Percentiles rank a stretch among this genome's conserved stretches.
phyloP scores from a whole-genome alignment of 2,797 vertebrate genomes.

The Poeciliopsis presidionis region DNA sequence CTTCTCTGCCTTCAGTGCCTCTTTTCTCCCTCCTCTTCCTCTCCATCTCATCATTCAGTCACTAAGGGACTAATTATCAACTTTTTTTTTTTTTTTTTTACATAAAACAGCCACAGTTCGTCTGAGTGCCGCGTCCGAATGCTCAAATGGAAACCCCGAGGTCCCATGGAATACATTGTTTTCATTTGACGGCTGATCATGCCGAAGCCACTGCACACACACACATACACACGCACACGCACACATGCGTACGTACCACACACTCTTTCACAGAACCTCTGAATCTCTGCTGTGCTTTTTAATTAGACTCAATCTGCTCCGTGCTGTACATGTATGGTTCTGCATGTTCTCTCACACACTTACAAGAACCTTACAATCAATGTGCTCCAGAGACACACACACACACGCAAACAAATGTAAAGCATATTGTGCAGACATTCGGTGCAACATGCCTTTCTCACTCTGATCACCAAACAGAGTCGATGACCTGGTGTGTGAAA shows the following conservation, averaged over 20 bases:
- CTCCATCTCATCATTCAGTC: constrained; percentile 88
- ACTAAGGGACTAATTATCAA: constrained; percentile 99
- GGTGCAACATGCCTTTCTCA: constrained; percentile 33
- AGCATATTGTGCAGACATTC: constrained; percentile 33
- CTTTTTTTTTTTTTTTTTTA: constrained; percentile 78
- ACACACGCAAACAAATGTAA: constrained; percentile 25
- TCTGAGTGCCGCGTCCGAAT: constrained; percentile 82
- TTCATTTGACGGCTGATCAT: constrained; percentile 85
- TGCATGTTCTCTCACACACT: constrained; percentile 46
- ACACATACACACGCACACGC: constrained; percentile 18
- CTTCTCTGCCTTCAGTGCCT: constrained; percentile 53
- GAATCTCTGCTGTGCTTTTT: constrained; percentile 75
- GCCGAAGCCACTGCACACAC: constrained; percentile 63
- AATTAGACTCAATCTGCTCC: constrained; percentile 77
- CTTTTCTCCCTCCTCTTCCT: constrained; percentile 12
- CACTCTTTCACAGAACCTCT: constrained; percentile 54
- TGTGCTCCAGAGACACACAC: constrained; percentile 58
- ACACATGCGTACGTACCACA: constrained; percentile 26
- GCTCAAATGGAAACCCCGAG: constrained; percentile 92
- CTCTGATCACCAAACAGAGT: constrained; percentile 41
- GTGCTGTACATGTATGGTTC: constrained; percentile 33
- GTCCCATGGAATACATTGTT: constrained; percentile 93
- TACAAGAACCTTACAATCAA: constrained; percentile 58
- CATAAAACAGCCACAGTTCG: constrained; percentile 88
- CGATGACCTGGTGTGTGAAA: constrained; percentile 27